Evolutionary conservation across 1,140 invertebrate species (phyloP).

Genomic region (Sminthurides bifidus): DNA sequence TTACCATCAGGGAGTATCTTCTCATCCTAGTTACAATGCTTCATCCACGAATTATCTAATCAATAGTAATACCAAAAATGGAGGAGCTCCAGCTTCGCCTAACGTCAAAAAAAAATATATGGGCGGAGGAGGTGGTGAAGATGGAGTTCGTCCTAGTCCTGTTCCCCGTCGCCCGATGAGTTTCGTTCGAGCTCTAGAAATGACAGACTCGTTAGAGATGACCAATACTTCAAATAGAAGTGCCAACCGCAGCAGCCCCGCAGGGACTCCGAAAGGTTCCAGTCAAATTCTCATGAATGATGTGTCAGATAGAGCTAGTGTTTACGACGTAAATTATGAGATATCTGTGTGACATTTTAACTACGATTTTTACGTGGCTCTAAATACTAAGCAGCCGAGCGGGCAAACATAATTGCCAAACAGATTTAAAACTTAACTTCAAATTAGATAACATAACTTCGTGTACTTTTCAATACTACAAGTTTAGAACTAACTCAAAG

Average conservation of each 20-base stretch:
- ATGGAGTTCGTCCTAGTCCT: slow-evolving; percentile 30
- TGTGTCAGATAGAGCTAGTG: slow-evolving; percentile 69
- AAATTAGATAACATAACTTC: no score
- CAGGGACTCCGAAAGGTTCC: slow-evolving; percentile 26
- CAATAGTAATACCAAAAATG: slow-evolving; percentile 1
- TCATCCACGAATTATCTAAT: slow-evolving; percentile 24
- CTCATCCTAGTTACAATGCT: slow-evolving; percentile 16
- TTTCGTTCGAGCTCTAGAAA: slow-evolving; percentile 80
- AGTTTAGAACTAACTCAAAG: no score
- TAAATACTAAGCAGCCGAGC: no score
- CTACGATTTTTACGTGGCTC: no score
- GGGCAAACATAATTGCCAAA: no score
- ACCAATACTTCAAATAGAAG: slow-evolving; percentile 36
- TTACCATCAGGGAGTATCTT: slow-evolving; percentile 7
- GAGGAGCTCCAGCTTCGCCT: slow-evolving; percentile 5
- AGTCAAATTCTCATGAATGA: slow-evolving; percentile 32
- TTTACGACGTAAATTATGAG: slow-evolving; percentile 92
- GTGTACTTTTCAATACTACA: no score
- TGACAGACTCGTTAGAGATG: slow-evolving; percentile 72
- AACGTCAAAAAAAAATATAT: slow-evolving; percentile 24
- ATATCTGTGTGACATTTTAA: slow-evolving; percentile 56
- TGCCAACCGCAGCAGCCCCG: slow-evolving; percentile 28
- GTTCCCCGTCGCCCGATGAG: slow-evolving; percentile 62
- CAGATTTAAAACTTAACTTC: no score
- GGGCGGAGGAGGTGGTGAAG: slow-evolving; percentile 8